Conservation (phyloP, 1,140 invertebrate species). For the Ceratosolen fusciceps region DNA sequence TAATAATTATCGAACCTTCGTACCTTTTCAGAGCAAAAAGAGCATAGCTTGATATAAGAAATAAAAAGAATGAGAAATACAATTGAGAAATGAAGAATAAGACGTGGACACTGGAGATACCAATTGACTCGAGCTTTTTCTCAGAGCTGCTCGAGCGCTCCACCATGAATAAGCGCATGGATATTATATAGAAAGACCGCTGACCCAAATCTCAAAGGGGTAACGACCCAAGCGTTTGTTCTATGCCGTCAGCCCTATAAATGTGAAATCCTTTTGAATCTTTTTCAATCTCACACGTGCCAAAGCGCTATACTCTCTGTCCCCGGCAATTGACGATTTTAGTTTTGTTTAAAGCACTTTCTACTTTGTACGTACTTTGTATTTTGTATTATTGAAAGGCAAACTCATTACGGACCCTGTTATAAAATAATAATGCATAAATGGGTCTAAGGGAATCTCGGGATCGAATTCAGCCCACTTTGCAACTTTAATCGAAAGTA, state of each 20-base stretch:
- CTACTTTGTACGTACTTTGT: background rate
- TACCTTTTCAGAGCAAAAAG: background rate
- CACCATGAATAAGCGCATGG: background rate
- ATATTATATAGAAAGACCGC: background rate
- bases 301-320: background rate
- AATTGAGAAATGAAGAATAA: constrained; percentile 12
- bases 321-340: background rate
- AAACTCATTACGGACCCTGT: background rate
- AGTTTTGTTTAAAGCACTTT: background rate
- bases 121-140: constrained; percentile 9
- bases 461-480: too few relatives aligned
- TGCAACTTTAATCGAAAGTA: too few relatives aligned
- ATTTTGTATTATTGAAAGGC: background rate
- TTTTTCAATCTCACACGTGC: background rate
- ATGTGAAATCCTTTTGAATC: background rate
- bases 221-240: constrained; percentile 19
- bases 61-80: background rate
- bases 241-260: background rate
- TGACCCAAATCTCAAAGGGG: constrained; percentile 33
- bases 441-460: background rate
- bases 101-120: background rate
- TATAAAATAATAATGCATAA: background rate
- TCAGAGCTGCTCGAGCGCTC: background rate
- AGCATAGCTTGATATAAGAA: background rate
- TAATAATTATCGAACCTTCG: background rate